phyloP scores from a whole-genome alignment of 1,140 invertebrate species.

The Lucilia cuprina region DNA sequence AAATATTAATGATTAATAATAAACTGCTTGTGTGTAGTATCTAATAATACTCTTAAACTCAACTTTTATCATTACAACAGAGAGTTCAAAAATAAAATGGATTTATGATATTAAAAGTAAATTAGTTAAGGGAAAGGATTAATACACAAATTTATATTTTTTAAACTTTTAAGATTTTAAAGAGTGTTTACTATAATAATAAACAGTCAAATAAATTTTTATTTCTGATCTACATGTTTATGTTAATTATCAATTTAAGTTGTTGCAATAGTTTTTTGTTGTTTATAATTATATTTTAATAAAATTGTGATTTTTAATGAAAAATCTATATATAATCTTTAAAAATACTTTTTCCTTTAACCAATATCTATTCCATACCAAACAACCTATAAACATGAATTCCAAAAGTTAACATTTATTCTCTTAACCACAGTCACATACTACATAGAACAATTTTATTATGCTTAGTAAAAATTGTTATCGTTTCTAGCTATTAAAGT shows the following conservation, averaged over 20 bases:
- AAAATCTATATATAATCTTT: too few relatives aligned
- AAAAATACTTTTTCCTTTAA: too few relatives aligned
- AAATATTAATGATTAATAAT: background rate
- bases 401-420: background rate
- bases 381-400: background rate
- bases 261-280: too few relatives aligned
- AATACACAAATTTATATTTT: too few relatives aligned
- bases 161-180: too few relatives aligned
- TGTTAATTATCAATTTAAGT: too few relatives aligned
- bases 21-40: background rate
- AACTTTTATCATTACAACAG: background rate
- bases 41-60: background rate
- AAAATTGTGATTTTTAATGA: too few relatives aligned
- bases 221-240: too few relatives aligned
- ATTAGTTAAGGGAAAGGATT: background rate
- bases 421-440: background rate
- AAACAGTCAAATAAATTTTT: too few relatives aligned
- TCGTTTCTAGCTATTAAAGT: background rate
- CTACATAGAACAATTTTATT: background rate
- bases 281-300: too few relatives aligned
- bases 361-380: background rate
- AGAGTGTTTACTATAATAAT: too few relatives aligned
- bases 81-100: background rate
- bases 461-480: background rate
- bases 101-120: background rate